phyloP scores from a whole-genome alignment of 2,113 vertebrate genomes.

The Atrichornis clamosus region DNA sequence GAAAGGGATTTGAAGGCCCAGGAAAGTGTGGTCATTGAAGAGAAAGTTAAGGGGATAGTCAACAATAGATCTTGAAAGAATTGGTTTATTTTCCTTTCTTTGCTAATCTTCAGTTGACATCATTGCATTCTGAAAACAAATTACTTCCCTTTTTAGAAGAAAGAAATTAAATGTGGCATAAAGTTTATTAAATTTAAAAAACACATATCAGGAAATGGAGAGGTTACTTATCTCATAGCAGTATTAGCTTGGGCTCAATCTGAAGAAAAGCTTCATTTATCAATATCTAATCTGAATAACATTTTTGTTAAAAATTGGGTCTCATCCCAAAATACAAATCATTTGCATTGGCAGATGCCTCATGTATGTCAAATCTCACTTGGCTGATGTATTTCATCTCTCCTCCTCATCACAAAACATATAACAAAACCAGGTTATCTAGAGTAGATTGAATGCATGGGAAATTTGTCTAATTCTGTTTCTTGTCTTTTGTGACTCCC shows the following conservation, averaged over 20 bases:
- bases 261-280: neutral
- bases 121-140: neutral
- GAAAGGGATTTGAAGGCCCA: neutral
- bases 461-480: neutral
- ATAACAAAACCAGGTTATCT: neutral
- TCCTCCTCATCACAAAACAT: neutral
- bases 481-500: neutral
- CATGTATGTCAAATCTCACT: neutral
- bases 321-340: neutral
- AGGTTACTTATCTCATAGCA: neutral
- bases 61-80: neutral
- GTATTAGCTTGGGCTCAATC: neutral
- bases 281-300: neutral
- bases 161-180: neutral
- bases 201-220: neutral
- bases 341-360: neutral
- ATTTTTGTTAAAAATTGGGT: neutral
- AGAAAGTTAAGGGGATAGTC: neutral
- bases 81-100: neutral
- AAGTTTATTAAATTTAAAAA: conserved; percentile 31
- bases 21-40: neutral
- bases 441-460: neutral
- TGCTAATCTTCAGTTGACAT: neutral
- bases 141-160: neutral
- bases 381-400: neutral